These are phyloP conservation scores for Sesamia inferens DNA, from an alignment of 2,888 invertebrate species.

Conservation along the genomic window DNA sequence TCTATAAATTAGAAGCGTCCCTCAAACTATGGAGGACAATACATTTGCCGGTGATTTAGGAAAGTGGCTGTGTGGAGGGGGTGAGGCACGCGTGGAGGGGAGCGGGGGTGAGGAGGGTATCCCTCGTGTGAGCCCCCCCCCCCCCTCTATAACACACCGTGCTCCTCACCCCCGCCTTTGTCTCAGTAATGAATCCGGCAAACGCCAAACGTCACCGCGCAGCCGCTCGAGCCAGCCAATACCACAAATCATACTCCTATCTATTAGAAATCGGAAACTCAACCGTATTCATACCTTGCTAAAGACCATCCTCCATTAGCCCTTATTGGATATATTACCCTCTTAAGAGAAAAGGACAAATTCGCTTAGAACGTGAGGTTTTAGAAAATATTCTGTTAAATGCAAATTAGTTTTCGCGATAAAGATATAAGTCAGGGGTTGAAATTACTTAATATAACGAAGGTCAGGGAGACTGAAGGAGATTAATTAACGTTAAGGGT, in stretches of 20 bases:
- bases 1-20: slow-evolving; percentile 60
- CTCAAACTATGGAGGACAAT: slow-evolving; percentile 77
- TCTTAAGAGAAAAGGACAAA: slow-evolving; percentile 59
- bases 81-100: slow-evolving; percentile 52
- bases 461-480: slow-evolving; percentile 61
- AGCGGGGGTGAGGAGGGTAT: slow-evolving; percentile 52
- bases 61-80: slow-evolving; percentile 81
- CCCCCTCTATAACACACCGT: slow-evolving; percentile 53
- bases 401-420: slow-evolving; percentile 83
- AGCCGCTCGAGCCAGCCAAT: slow-evolving; percentile 77
- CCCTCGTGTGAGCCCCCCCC: slow-evolving; percentile 69
- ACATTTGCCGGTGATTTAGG: slow-evolving; percentile 87
- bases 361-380: slow-evolving; percentile 83
- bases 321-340: slow-evolving; percentile 53
- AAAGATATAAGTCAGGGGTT: slow-evolving; percentile 75
- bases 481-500: slow-evolving; percentile 44
- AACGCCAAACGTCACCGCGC: slow-evolving; percentile 87
- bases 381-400: slow-evolving; percentile 80
- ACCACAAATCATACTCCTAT: slow-evolving; percentile 81
- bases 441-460: slow-evolving; percentile 72
- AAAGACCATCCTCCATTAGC: slow-evolving; percentile 56
- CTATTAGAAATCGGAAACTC: slow-evolving; percentile 74
- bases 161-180: slow-evolving; percentile 77
- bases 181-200: slow-evolving; percentile 89
- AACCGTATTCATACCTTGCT: slow-evolving; percentile 66